A percentile compares a stretch with the other conserved stretches of the same genome.
phyloP scores from a whole-genome alignment of 2,888 invertebrate genomes.

The Crioceris asparagi region DNA sequence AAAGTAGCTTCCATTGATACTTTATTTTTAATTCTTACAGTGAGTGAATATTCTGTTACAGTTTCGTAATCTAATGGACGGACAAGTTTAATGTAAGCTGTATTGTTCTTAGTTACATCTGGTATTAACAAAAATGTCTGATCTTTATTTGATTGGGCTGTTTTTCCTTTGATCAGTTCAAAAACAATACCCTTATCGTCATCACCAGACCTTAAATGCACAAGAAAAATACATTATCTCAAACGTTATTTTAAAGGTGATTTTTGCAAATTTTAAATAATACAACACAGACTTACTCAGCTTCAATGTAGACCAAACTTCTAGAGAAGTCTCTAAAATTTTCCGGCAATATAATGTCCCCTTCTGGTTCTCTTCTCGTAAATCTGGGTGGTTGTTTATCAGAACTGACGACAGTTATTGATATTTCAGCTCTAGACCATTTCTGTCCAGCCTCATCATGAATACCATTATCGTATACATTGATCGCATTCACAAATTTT shows the following conservation, averaged over 20 bases:
- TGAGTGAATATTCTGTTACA: slow-evolving; percentile 72
- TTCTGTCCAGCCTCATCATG: slow-evolving; percentile 51
- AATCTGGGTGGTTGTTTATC: slow-evolving; percentile 76
- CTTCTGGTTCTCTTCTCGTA: slow-evolving; percentile 45
- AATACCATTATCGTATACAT: slow-evolving; percentile 66
- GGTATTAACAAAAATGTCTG: slow-evolving; percentile 56
- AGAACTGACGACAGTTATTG: slow-evolving; percentile 78
- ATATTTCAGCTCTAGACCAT: slow-evolving; percentile 63
- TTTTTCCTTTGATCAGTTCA: slow-evolving; percentile 70
- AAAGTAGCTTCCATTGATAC: slow-evolving; percentile 70
- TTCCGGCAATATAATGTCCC: slow-evolving; percentile 53
- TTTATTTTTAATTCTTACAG: slow-evolving; percentile 73
- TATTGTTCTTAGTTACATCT: slow-evolving; percentile 51
- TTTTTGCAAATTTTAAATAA: neutral
- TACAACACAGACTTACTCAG: slow-evolving; percentile 48
- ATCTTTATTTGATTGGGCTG: slow-evolving; percentile 75
- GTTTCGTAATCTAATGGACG: slow-evolving; percentile 75
- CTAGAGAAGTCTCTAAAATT: slow-evolving; percentile 59
- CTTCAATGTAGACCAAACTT: slow-evolving; percentile 46
- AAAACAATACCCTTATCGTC: slow-evolving; percentile 66
- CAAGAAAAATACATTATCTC: too few species aligned
- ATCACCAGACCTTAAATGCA: slow-evolving; percentile 56
- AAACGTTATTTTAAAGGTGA: too few species aligned
- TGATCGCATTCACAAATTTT: slow-evolving; percentile 59
- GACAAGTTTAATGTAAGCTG: slow-evolving; percentile 64